phyloP scores from a whole-genome alignment of 2,797 vertebrate genomes.

The Scyliorhinus canicula region DNA sequence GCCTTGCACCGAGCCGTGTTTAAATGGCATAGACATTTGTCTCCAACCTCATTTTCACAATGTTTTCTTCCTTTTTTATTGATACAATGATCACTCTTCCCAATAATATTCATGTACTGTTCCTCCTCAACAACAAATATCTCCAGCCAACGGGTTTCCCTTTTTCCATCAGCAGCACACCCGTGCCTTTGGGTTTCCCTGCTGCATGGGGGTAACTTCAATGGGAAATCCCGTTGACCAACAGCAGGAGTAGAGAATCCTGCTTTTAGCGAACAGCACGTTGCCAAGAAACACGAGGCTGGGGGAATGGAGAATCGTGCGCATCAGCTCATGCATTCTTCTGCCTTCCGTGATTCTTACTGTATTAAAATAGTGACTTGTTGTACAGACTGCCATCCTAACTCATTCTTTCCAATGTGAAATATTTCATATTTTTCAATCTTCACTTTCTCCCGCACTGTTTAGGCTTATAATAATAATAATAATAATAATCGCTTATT shows the following conservation, averaged over 20 bases:
- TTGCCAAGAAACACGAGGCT: too few species aligned
- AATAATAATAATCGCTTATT: too few species aligned
- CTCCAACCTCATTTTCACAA: neutral
- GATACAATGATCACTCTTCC: neutral
- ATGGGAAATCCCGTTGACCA: too few species aligned
- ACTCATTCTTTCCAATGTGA: neutral
- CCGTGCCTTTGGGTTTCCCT: too few species aligned
- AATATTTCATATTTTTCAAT: neutral
- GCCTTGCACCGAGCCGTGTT: neutral
- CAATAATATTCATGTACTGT: neutral
- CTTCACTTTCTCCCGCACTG: neutral
- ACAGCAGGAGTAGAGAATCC: too few species aligned
- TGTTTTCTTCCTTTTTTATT: neutral
- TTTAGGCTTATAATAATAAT: neutral
- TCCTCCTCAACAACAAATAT: neutral
- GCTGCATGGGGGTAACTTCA: too few species aligned
- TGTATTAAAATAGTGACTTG: neutral
- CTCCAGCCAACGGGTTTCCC: too few species aligned
- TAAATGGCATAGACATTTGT: neutral
- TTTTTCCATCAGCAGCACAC: too few species aligned
- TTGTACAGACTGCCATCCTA: neutral
- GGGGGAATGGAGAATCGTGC: too few species aligned
- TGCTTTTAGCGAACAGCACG: too few species aligned
- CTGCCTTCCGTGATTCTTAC: neutral
- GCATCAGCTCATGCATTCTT: neutral